phyloP scores from a whole-genome alignment of 2,113 vertebrate species.

The Barnardius zonarius region DNA sequence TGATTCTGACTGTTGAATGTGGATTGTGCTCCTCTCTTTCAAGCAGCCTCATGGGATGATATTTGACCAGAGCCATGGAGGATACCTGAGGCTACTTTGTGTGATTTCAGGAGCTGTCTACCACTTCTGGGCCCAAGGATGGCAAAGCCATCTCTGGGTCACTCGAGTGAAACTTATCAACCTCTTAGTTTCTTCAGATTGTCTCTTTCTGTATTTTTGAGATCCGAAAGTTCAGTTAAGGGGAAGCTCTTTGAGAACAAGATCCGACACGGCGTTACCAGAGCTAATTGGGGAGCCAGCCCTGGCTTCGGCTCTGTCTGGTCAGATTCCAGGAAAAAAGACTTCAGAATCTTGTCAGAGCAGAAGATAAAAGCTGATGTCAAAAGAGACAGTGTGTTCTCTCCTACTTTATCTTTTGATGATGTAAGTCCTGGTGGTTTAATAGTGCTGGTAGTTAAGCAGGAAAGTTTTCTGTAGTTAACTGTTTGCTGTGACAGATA shows the following conservation, averaged over 20 bases:
- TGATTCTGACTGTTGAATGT: not conserved
- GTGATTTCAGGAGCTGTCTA: not conserved
- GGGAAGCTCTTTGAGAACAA: conserved; percentile 25
- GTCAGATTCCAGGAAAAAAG: conserved; percentile 49
- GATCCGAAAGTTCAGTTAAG: conserved; percentile 23
- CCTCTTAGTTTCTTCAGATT: not conserved
- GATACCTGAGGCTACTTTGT: not conserved
- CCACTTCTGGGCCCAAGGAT: not conserved
- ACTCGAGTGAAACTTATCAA: not conserved
- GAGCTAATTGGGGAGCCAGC: conserved; percentile 72
- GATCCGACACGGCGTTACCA: conserved; percentile 11
- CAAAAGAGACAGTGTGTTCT: conserved; percentile 67
- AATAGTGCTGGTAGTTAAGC: conserved; percentile 63
- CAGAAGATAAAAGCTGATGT: conserved; percentile 61
- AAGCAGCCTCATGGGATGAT: not conserved
- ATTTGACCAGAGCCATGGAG: not conserved
- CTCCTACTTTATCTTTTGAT: conserved; percentile 70
- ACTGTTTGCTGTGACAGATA: conserved; percentile 68
- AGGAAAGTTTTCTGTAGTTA: conserved; percentile 65
- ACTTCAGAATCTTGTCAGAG: conserved; percentile 50
- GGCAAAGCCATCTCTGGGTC: not conserved
- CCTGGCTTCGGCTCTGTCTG: conserved; percentile 49
- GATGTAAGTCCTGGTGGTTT: conserved; percentile 60
- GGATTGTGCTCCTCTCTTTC: not conserved
- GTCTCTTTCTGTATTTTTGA: not conserved